A percentile compares a stretch with the other conserved stretches of the same genome.
These are phyloP conservation scores for Drosophila phalerata DNA, from an alignment of 2,888 invertebrate genomes.

Conservation along the genomic window DNA sequence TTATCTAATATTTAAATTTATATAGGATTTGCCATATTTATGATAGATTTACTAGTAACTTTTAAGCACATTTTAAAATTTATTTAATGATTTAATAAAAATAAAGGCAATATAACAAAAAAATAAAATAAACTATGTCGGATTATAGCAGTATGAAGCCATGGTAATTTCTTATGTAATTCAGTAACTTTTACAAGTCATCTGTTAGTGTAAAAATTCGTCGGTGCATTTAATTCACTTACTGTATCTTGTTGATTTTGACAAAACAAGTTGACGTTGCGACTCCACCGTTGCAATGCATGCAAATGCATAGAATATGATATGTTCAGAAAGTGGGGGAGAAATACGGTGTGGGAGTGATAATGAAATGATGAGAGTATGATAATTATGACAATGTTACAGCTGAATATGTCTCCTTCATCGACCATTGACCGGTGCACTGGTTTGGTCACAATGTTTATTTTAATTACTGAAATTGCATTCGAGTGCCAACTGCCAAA, in stretches of 20 bases:
- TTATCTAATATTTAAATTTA: no score
- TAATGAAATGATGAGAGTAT: conserved; percentile 58
- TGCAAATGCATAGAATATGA: conserved; percentile 12
- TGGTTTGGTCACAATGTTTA: conserved; percentile 63
- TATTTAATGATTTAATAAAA: no score
- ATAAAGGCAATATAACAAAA: no score
- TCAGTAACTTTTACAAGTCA: background rate
- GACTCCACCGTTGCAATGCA: conserved; percentile 12
- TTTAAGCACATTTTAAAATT: no score
- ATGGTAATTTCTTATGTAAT: background rate
- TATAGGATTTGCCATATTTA: no score
- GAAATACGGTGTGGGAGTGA: conserved; percentile 23
- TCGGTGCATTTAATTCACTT: conserved; percentile 2
- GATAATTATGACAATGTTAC: conserved; percentile 68
- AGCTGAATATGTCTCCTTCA: conserved; percentile 36
- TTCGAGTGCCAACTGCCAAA: conserved; percentile 79
- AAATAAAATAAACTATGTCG: no score
- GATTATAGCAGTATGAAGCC: no score
- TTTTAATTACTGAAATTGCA: conserved; percentile 82
- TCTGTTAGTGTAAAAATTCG: conserved; percentile 4
- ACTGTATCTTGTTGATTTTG: conserved; percentile 57
- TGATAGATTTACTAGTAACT: no score
- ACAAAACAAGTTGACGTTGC: conserved; percentile 48
- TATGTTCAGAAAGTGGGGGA: background rate
- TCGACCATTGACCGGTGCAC: conserved; percentile 42